A percentile compares a stretch with the other conserved stretches of the same genome.
These are phyloP conservation scores for Leptopilina myrica DNA, from an alignment of 2,888 invertebrate species.

Conservation along the genomic window DNA sequence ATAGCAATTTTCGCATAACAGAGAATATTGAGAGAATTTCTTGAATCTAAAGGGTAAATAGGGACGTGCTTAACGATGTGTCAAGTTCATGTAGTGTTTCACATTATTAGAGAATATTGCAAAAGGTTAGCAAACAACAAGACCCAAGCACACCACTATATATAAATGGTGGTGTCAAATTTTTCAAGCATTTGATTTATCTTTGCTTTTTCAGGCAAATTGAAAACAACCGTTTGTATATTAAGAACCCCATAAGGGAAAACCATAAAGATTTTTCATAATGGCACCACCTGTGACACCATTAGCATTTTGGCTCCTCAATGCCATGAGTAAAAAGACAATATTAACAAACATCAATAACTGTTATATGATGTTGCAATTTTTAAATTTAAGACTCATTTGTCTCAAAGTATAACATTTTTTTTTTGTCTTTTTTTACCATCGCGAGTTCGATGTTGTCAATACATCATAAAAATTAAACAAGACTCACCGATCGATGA, in stretches of 20 bases:
- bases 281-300: slow-evolving; percentile 21
- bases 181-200: not conserved
- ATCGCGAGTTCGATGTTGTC: no score
- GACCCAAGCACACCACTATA: no score
- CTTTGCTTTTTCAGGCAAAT: not conserved
- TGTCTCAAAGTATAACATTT: no score
- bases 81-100: no score
- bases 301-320: not conserved
- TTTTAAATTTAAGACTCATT: no score
- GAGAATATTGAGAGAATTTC: not conserved
- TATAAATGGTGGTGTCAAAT: not conserved
- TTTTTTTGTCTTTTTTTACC: no score
- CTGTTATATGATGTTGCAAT: no score
- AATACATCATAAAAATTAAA: no score
- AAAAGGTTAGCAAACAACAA: not conserved
- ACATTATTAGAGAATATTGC: no score
- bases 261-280: slow-evolving; percentile 18
- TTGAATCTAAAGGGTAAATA: not conserved
- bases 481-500: no score
- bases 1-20: no score
- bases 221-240: slow-evolving; percentile 9
- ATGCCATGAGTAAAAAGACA: not conserved
- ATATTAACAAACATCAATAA: not conserved
- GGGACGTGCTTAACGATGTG: no score
- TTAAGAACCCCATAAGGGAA: not conserved